Percentiles rank a stretch among this genome's conserved stretches.
These are phyloP conservation scores for Drosophila sulfurigaster DNA, from an alignment of 1,140 invertebrate genomes.

Conservation along the genomic window DNA sequence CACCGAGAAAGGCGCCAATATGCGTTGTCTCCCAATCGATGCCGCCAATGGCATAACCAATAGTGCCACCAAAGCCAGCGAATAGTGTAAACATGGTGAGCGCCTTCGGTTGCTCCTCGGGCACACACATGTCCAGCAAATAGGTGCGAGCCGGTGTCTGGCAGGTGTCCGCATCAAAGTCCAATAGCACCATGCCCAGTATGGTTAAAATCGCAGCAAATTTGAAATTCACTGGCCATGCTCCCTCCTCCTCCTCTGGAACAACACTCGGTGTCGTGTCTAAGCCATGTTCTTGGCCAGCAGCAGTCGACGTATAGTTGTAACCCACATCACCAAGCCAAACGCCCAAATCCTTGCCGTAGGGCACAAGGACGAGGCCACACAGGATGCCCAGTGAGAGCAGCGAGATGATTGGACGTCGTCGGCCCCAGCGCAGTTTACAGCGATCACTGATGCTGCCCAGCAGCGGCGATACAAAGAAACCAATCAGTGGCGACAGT, in stretches of 20 bases:
- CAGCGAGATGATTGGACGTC: slow-evolving; percentile 92
- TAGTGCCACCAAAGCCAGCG: slow-evolving; percentile 92
- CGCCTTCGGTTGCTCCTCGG: slow-evolving; percentile 92
- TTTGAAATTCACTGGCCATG: slow-evolving; percentile 59
- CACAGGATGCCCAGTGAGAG: slow-evolving; percentile 91
- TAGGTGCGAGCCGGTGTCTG: slow-evolving; percentile 93
- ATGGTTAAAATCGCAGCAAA: slow-evolving; percentile 91
- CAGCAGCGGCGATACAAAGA: slow-evolving; percentile 92
- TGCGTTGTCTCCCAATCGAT: slow-evolving; percentile 91
- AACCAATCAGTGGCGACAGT: slow-evolving; percentile 91
- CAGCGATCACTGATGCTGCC: slow-evolving; percentile 94
- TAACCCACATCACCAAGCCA: slow-evolving; percentile 87
- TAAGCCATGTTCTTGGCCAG: not conserved
- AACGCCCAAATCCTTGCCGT: slow-evolving; percentile 90
- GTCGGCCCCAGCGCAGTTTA: slow-evolving; percentile 88
- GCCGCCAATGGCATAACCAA: slow-evolving; percentile 92
- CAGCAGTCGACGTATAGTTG: slow-evolving; percentile 16
- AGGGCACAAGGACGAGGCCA: slow-evolving; percentile 90
- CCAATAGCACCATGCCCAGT: slow-evolving; percentile 92
- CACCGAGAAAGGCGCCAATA: slow-evolving; percentile 88
- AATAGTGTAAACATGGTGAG: slow-evolving; percentile 93
- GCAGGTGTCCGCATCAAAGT: slow-evolving; percentile 94
- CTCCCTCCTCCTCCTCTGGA: not conserved
- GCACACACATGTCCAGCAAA: slow-evolving; percentile 91
- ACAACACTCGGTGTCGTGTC: not conserved